These are phyloP conservation scores for Salvator merianae DNA, from an alignment of 2,113 vertebrate species.

Conservation along the genomic window DNA sequence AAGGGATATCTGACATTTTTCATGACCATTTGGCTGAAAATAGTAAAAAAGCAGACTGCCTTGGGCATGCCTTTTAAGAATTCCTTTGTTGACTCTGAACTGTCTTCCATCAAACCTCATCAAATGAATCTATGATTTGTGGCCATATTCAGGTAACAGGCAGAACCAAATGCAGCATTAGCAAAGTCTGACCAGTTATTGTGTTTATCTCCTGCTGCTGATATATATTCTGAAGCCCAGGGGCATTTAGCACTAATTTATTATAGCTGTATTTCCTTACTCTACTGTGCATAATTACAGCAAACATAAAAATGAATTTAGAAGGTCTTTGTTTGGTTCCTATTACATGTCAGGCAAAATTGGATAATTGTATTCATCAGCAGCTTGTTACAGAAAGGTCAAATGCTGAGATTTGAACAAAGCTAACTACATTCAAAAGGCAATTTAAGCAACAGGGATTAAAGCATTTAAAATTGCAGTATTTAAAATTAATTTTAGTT, in stretches of 20 bases:
- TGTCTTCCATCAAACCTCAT: conserved; percentile 15
- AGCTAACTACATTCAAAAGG: conserved; percentile 21
- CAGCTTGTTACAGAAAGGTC: conserved; percentile 41
- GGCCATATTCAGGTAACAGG: conserved; percentile 16
- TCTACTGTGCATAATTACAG: conserved; percentile 12
- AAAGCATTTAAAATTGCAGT: too few relatives aligned
- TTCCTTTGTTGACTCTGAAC: neutral
- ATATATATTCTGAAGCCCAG: conserved; percentile 28
- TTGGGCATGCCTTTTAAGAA: neutral
- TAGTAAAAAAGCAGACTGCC: neutral
- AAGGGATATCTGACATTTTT: neutral
- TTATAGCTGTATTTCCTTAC: conserved; percentile 14
- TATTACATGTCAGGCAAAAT: conserved; percentile 1
- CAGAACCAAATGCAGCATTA: conserved; percentile 10
- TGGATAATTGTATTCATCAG: conserved; percentile 37
- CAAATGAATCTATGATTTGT: neutral
- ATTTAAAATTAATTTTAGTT: conserved; percentile 14
- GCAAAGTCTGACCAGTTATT: conserved; percentile 27
- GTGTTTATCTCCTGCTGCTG: conserved; percentile 32
- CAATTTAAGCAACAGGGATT: conserved; percentile 14
- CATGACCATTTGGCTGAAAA: neutral
- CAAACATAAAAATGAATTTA: conserved; percentile 24
- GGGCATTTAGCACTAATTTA: conserved; percentile 42
- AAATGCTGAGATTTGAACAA: conserved; percentile 25
- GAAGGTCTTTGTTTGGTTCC: conserved; percentile 4